phyloP scores from a whole-genome alignment of 2,888 invertebrate species.

The Cinara cedri region DNA sequence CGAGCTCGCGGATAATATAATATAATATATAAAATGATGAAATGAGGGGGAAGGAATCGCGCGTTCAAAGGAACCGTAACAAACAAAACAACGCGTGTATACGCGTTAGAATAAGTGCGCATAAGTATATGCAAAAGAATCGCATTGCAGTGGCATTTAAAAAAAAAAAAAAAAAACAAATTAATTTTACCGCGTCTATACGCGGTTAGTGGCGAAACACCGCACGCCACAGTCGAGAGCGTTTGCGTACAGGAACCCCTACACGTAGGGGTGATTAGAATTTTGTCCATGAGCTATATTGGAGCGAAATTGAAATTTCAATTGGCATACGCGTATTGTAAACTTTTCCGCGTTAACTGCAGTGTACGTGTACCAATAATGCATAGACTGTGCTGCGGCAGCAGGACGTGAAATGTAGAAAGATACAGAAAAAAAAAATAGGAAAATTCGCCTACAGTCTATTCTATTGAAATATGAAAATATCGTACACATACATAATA shows the following conservation, averaged over 20 bases:
- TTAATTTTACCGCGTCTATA: background rate
- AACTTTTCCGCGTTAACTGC: no score
- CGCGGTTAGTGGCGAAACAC: no score
- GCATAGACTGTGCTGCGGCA: no score
- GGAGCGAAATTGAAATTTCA: slow-evolving; percentile 13
- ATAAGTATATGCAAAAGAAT: background rate
- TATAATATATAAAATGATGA: background rate
- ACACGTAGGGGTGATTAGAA: slow-evolving; percentile 7
- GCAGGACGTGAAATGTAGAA: background rate
- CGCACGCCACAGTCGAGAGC: background rate
- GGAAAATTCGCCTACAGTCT: background rate
- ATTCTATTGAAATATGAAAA: background rate
- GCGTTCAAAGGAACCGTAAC: no score
- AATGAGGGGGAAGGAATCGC: slow-evolving; percentile 9
- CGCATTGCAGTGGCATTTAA: background rate
- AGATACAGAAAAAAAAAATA: background rate
- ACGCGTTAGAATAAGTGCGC: no score
- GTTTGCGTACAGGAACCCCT: no score
- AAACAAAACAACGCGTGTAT: slow-evolving; percentile 15
- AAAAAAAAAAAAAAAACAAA: background rate
- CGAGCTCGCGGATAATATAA: background rate
- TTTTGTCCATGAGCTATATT: background rate
- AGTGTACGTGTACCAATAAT: no score
- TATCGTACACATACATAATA: background rate
- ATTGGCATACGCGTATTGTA: no score